Conservation (phyloP, 2,888 invertebrate species). For the Drosophila tanythrix region DNA sequence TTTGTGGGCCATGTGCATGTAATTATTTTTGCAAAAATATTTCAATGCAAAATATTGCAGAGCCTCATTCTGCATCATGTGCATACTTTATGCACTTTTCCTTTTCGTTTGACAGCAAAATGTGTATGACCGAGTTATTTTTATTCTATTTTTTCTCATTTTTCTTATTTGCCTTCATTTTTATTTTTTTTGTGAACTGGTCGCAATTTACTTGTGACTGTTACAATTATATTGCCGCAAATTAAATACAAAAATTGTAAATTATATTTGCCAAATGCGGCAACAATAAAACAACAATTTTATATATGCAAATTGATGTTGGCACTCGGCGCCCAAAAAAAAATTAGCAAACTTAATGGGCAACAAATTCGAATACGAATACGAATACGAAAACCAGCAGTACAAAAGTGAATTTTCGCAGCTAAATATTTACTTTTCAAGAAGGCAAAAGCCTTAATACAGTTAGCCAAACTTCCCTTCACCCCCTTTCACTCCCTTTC, state of each 20-base stretch:
- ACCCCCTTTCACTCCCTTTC: not conserved
- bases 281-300: conserved; percentile 60
- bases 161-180: conserved; percentile 12
- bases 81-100: conserved; percentile 77
- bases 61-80: conserved; percentile 50
- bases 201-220: conserved; percentile 12
- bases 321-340: conserved; percentile 37
- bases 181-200: conserved; percentile 2
- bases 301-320: conserved; percentile 76
- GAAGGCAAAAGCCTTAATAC: conserved; percentile 51
- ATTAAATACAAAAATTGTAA: conserved; percentile 67
- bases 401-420: conserved; percentile 55
- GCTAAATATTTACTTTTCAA: conserved; percentile 68
- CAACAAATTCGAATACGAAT: conserved; percentile 67
- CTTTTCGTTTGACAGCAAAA: conserved; percentile 74
- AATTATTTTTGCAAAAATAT: conserved; percentile 79
- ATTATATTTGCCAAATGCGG: conserved; percentile 68
- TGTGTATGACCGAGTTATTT: conserved; percentile 73
- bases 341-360: conserved; percentile 74
- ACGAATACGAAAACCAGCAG: conserved; percentile 3
- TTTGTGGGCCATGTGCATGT: conserved; percentile 75
- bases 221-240: conserved; percentile 60
- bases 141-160: not conserved
- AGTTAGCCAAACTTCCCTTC: conserved; percentile 25
- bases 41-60: conserved; percentile 79